Percentiles rank a stretch among this genome's conserved stretches.
These are phyloP conservation scores for Noctuana brunneofusca DNA, from an alignment of 2,888 invertebrate species.

Conservation along the genomic window DNA sequence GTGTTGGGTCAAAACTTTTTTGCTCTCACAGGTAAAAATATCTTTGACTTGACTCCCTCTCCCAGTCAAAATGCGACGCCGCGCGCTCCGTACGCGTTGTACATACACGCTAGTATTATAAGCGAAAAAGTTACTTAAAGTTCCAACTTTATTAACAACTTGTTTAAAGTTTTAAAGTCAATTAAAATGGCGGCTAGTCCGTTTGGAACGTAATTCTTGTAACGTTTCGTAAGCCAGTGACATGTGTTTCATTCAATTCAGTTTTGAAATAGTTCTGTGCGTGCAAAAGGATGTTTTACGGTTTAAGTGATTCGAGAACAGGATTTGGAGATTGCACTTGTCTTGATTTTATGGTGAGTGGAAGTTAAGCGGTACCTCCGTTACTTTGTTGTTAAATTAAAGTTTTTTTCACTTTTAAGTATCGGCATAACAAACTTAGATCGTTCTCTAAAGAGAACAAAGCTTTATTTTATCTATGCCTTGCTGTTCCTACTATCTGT, in stretches of 20 bases:
- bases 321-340: slow-evolving; percentile 53
- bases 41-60: slow-evolving; percentile 52
- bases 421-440: slow-evolving; percentile 18
- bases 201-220: slow-evolving; percentile 3
- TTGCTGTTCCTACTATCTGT: slow-evolving; percentile 38
- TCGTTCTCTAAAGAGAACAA: slow-evolving; percentile 51
- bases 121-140: slow-evolving; percentile 19
- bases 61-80: slow-evolving; percentile 72
- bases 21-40: slow-evolving; percentile 79
- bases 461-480: slow-evolving; percentile 62
- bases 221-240: slow-evolving; percentile 37
- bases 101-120: neutral
- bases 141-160: slow-evolving; percentile 16
- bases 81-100: slow-evolving; percentile 33
- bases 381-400: slow-evolving; percentile 17
- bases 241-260: slow-evolving; percentile 45
- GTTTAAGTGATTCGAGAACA: slow-evolving; percentile 51
- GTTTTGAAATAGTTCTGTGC: slow-evolving; percentile 53
- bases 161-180: slow-evolving; percentile 32
- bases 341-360: slow-evolving; percentile 61
- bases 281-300: slow-evolving; percentile 55
- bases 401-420: slow-evolving; percentile 7
- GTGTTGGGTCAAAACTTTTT: slow-evolving; percentile 61
- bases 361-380: neutral
- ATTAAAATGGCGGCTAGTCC: slow-evolving; percentile 34